Conservation (phyloP, 2,113 vertebrate genomes). For the Corydoras sp. region DNA sequence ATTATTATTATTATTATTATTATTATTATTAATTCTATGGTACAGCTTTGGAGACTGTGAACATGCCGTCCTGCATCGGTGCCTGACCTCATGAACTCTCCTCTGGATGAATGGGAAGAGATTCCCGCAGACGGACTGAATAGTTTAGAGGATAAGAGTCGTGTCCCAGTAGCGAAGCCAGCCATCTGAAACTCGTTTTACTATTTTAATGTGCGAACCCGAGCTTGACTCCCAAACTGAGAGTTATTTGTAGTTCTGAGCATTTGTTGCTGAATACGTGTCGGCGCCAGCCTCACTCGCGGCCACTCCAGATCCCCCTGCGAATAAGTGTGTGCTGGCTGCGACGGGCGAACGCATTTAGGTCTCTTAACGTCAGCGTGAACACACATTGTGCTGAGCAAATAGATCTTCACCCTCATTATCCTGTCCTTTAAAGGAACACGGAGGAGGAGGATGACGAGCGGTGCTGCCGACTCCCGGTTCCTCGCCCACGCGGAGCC, state of each 20-base stretch:
- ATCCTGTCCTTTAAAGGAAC: slow-evolving; percentile 68
- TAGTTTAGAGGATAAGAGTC: no score
- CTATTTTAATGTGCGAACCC: no score
- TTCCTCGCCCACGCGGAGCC: slow-evolving; percentile 42
- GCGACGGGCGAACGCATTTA: slow-evolving; percentile 37
- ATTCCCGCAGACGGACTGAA: no score
- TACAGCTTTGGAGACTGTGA: no score
- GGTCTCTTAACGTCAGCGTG: slow-evolving; percentile 55
- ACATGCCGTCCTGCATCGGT: no score
- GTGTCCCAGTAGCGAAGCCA: no score
- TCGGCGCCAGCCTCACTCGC: slow-evolving; percentile 17
- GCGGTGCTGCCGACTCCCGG: slow-evolving; percentile 57
- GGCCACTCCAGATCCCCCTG: slow-evolving; percentile 18
- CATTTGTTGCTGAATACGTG: slow-evolving; percentile 18
- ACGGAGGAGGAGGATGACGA: slow-evolving; percentile 44
- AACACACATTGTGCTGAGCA: slow-evolving; percentile 69
- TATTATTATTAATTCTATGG: no score
- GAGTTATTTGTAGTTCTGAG: background rate
- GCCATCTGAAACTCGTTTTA: no score
- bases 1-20: no score
- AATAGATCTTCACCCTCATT: slow-evolving; percentile 70
- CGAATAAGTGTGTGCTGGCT: slow-evolving; percentile 9
- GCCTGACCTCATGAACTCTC: no score
- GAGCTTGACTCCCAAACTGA: no score
- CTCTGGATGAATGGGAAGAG: no score